A percentile compares a stretch with the other conserved stretches of the same genome.
phyloP scores from a whole-genome alignment of 2,888 invertebrate genomes.

The Spicauda simplicius region DNA sequence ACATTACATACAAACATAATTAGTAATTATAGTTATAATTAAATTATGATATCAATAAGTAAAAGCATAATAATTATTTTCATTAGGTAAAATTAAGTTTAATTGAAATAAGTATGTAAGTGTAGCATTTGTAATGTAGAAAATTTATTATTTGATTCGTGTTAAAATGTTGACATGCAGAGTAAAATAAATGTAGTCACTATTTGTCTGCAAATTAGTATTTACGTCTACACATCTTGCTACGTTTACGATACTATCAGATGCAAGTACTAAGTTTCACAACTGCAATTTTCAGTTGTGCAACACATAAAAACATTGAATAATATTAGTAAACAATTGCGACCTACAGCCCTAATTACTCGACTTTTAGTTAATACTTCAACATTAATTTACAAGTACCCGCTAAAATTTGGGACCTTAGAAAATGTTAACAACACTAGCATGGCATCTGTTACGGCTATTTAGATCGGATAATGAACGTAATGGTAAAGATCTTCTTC shows the following conservation, averaged over 20 bases:
- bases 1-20: too few relatives aligned
- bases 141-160: neutral
- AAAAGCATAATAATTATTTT: too few relatives aligned
- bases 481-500: conserved; percentile 33
- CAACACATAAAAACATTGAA: conserved; percentile 11
- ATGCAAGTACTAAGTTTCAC: conserved; percentile 17
- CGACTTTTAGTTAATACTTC: conserved; percentile 14
- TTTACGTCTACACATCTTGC: neutral
- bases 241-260: neutral
- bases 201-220: conserved; percentile 12
- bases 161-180: neutral
- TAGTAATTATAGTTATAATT: too few relatives aligned
- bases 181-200: neutral
- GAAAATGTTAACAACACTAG: neutral
- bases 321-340: conserved; percentile 27
- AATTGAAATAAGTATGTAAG: too few relatives aligned
- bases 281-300: conserved; percentile 27
- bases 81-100: too few relatives aligned
- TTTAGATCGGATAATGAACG: neutral
- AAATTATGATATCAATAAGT: too few relatives aligned
- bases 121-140: too few relatives aligned
- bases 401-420: conserved; percentile 14
- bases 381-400: conserved; percentile 22
- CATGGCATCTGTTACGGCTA: neutral
- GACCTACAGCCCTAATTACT: conserved; percentile 24